Conservation (phyloP, 1,140 invertebrate species). For the Belonocnema kinseyi region DNA sequence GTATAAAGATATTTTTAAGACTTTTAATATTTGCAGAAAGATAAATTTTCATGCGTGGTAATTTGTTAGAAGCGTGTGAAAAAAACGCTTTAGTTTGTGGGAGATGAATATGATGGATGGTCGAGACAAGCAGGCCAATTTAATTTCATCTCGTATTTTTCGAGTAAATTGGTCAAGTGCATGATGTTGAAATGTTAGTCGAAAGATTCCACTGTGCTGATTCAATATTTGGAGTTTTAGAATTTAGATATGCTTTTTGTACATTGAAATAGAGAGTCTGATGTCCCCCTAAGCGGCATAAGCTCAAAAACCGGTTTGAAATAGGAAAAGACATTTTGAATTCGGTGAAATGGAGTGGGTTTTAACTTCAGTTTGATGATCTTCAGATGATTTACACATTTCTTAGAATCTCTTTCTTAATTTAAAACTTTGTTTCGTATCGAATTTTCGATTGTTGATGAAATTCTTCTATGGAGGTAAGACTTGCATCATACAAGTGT, state of each 20-base stretch:
- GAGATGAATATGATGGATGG: slow-evolving; percentile 40
- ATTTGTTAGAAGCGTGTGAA: slow-evolving; percentile 34
- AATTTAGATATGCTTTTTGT: background rate
- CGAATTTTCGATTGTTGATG: no score
- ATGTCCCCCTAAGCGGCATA: background rate
- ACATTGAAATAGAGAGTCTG: background rate
- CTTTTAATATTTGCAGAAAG: background rate
- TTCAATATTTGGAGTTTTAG: background rate
- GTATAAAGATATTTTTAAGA: background rate
- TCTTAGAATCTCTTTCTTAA: background rate
- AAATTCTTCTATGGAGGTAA: no score
- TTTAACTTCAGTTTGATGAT: background rate
- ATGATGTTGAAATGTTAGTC: background rate
- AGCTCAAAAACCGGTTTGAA: slow-evolving; percentile 14
- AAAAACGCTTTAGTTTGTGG: slow-evolving; percentile 39
- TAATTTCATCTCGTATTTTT: slow-evolving; percentile 20
- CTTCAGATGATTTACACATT: background rate
- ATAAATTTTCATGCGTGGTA: slow-evolving; percentile 32
- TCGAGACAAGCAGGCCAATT: slow-evolving; percentile 4
- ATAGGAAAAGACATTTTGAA: slow-evolving; percentile 3
- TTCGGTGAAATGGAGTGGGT: background rate
- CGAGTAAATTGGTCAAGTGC: slow-evolving; percentile 28
- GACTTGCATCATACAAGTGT: no score
- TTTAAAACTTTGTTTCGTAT: background rate
- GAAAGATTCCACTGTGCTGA: background rate